phyloP scores from a whole-genome alignment of 2,113 vertebrate species.

The Trichechus manatus region DNA sequence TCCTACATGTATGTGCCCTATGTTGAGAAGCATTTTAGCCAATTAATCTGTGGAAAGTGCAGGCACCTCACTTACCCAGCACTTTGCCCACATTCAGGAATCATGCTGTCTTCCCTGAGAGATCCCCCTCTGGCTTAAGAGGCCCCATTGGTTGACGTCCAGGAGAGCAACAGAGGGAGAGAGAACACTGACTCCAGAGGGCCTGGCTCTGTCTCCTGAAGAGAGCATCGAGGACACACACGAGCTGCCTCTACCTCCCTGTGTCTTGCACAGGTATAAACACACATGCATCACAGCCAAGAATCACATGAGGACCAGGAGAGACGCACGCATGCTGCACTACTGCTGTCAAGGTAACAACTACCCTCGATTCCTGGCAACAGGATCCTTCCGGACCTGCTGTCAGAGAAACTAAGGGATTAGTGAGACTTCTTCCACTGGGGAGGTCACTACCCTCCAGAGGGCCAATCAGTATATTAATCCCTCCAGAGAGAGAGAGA shows the following conservation, averaged over 20 bases:
- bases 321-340: slow-evolving; percentile 25
- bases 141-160: background rate
- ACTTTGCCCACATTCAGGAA: slow-evolving; percentile 59
- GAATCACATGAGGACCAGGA: slow-evolving; percentile 69
- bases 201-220: background rate
- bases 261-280: slow-evolving; percentile 55
- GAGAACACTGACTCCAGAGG: background rate
- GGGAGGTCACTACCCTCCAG: slow-evolving; percentile 13
- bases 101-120: slow-evolving; percentile 33
- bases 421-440: slow-evolving; percentile 55
- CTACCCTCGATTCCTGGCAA: slow-evolving; percentile 74
- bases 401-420: slow-evolving; percentile 68
- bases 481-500: slow-evolving; percentile 27
- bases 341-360: slow-evolving; percentile 78
- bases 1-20: background rate
- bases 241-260: background rate
- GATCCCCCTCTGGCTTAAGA: background rate
- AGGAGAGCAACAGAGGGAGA: background rate
- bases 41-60: accelerated
- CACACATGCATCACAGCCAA: slow-evolving; percentile 5
- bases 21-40: background rate
- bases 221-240: slow-evolving; percentile 18
- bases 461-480: slow-evolving; percentile 11
- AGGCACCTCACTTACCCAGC: slow-evolving; percentile 65
- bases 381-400: slow-evolving; percentile 71